Conservation (phyloP, 2,797 vertebrate species). For the Australoheros facetus region DNA sequence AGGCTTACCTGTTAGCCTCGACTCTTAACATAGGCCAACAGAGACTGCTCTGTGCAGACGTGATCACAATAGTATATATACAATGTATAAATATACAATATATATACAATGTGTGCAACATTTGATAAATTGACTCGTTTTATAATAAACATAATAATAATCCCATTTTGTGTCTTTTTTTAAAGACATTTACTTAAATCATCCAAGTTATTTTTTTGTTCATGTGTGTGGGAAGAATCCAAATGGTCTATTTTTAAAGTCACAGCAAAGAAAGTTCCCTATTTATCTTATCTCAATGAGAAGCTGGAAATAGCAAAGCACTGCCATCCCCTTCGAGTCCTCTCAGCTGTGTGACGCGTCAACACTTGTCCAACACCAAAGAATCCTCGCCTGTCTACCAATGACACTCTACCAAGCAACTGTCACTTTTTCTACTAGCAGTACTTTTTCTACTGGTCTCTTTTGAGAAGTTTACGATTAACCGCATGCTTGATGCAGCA, state of each 20-base stretch:
- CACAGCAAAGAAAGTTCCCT: slow-evolving; percentile 58
- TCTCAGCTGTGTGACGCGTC: slow-evolving; percentile 54
- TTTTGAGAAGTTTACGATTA: slow-evolving; percentile 9
- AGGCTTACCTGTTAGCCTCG: slow-evolving; percentile 45
- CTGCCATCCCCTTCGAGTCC: slow-evolving; percentile 35
- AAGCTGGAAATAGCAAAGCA: slow-evolving; percentile 74
- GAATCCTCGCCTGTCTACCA: background rate
- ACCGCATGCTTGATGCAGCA: background rate
- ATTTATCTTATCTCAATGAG: slow-evolving; percentile 75
- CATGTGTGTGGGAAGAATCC: slow-evolving; percentile 54
- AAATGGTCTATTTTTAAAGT: slow-evolving; percentile 56
- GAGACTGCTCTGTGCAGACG: slow-evolving; percentile 6
- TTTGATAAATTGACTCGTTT: slow-evolving; percentile 27
- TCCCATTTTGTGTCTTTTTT: background rate
- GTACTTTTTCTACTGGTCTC: background rate
- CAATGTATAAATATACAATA: background rate
- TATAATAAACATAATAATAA: background rate
- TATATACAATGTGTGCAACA: background rate
- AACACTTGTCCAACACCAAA: slow-evolving; percentile 56
- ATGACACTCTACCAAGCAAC: slow-evolving; percentile 6
- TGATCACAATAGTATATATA: background rate
- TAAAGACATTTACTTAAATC: slow-evolving; percentile 23
- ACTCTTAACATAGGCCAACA: slow-evolving; percentile 44
- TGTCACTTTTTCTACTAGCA: background rate
- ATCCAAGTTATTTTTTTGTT: slow-evolving; percentile 10